Conservation (phyloP, 2,888 invertebrate species). For the Marasmarcha lunaedactyla region DNA sequence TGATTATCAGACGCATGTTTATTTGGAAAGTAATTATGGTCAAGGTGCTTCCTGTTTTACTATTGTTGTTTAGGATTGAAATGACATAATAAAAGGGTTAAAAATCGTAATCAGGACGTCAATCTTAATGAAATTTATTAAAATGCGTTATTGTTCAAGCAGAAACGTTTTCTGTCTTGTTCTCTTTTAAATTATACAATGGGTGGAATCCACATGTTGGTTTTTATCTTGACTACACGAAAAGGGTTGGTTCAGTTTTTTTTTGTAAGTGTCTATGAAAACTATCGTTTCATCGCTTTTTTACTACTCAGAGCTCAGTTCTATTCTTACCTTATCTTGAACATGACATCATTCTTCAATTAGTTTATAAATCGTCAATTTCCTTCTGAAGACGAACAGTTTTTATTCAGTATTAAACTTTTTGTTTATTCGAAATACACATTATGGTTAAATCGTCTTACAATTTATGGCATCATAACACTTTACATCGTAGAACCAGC, state of each 20-base stretch:
- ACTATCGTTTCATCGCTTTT: conserved; percentile 48
- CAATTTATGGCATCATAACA: no score
- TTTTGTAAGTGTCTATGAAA: conserved; percentile 31
- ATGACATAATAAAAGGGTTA: conserved; percentile 27
- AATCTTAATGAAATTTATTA: conserved; percentile 67
- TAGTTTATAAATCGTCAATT: neutral
- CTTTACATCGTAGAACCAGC: conserved; percentile 4
- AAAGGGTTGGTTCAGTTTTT: conserved; percentile 57
- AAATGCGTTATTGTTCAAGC: conserved; percentile 61
- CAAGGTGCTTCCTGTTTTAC: neutral
- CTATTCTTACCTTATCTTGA: conserved; percentile 31
- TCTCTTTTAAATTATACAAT: conserved; percentile 55
- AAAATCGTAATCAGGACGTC: conserved; percentile 51
- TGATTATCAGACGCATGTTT: conserved; percentile 16
- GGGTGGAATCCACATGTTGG: conserved; percentile 41
- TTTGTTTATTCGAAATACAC: no score
- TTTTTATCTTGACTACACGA: conserved; percentile 52
- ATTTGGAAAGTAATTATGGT: neutral
- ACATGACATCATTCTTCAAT: conserved; percentile 13
- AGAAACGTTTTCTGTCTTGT: conserved; percentile 48
- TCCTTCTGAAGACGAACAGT: no score
- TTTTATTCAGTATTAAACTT: no score
- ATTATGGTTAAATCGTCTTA: no score
- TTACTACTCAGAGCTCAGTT: conserved; percentile 31
- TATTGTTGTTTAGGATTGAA: neutral